Evolutionary conservation across 92 coral and sea anemone species (phyloP).

Genomic region (Muricea muricata): DNA sequence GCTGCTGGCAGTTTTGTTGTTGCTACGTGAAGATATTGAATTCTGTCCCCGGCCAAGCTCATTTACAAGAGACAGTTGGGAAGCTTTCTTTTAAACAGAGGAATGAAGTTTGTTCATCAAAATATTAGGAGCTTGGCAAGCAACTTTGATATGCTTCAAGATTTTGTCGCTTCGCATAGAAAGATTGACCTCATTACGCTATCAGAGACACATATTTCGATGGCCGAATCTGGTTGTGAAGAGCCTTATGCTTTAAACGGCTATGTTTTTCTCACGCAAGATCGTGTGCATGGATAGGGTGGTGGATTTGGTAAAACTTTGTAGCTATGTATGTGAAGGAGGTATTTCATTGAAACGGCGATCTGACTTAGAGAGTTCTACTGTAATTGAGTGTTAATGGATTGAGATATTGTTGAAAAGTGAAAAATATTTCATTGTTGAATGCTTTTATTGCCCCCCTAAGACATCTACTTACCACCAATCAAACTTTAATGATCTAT

Average conservation of each 20-base stretch:
- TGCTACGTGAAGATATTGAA: too few species aligned
- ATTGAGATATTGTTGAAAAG: too few species aligned
- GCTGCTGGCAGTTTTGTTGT: background rate
- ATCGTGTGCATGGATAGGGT: too few species aligned
- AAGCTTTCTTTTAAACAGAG: background rate
- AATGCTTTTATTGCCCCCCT: conserved; percentile 10
- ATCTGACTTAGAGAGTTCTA: too few species aligned
- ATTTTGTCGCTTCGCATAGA: background rate
- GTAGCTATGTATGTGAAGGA: too few species aligned
- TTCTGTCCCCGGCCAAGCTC: background rate
- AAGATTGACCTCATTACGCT: background rate
- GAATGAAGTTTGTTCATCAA: conserved; percentile 9
- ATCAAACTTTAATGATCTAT: background rate
- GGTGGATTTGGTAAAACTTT: too few species aligned
- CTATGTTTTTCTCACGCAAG: too few species aligned
- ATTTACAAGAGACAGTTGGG: background rate
- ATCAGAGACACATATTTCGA: background rate
- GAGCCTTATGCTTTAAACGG: too few species aligned
- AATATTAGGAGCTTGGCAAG: background rate
- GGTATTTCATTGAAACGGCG: too few species aligned
- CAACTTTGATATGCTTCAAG: background rate
- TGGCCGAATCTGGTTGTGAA: background rate
- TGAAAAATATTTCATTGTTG: too few species aligned
- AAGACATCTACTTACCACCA: background rate
- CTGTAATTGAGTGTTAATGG: too few species aligned